Conservation (phyloP, 2,888 invertebrate genomes). For the Morinoia aosen region DNA sequence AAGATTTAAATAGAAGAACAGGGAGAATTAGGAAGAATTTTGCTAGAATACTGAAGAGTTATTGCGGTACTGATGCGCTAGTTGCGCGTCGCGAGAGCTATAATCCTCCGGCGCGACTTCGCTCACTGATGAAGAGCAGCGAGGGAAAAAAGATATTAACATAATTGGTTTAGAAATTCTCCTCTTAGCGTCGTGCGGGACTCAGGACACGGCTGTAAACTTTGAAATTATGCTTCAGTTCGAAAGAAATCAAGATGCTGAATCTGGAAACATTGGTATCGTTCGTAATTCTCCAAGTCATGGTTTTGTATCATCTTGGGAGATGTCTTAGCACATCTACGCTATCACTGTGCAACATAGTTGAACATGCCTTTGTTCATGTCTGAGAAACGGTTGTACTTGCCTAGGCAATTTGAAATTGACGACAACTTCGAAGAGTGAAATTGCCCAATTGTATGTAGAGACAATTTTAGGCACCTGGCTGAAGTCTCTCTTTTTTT, state of each 20-base stretch:
- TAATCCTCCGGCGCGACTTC: neutral
- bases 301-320: no score
- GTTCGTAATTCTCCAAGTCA: neutral
- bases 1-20: neutral
- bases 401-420: neutral
- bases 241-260: neutral
- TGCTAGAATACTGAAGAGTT: neutral
- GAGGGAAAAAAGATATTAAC: neutral
- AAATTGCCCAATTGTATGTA: neutral
- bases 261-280: neutral
- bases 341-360: no score
- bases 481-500: neutral
- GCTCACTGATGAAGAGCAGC: neutral
- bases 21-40: neutral
- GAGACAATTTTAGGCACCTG: neutral
- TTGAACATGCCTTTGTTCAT: no score
- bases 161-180: neutral
- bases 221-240: neutral
- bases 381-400: neutral
- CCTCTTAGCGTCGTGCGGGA: neutral
- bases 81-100: neutral
- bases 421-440: neutral
- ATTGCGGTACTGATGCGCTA: neutral
- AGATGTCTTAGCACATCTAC: no score
- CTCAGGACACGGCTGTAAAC: neutral